These are phyloP conservation scores for Augiades crinisus DNA, from an alignment of 2,888 invertebrate genomes.

Conservation along the genomic window DNA sequence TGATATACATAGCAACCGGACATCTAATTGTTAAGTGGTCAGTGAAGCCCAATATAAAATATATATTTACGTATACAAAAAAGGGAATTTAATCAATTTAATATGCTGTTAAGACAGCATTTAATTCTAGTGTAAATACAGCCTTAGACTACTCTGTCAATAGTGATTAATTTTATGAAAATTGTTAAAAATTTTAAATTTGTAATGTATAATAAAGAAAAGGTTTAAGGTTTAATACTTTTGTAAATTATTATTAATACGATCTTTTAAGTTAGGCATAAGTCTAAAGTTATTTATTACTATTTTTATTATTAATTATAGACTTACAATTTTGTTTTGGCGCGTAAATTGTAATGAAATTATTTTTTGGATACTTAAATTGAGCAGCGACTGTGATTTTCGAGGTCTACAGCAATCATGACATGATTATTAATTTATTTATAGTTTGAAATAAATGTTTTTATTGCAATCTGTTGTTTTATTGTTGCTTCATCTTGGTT, in stretches of 20 bases:
- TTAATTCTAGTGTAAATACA: not conserved
- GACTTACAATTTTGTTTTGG: not conserved
- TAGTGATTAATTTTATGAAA: no score
- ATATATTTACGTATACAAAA: no score
- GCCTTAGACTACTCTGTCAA: no score
- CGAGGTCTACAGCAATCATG: slow-evolving; percentile 2
- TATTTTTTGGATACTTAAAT: slow-evolving; percentile 2
- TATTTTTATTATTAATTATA: not conserved
- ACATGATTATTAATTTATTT: slow-evolving; percentile 13
- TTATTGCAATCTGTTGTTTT: not conserved
- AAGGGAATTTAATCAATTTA: no score
- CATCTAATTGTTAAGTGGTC: no score
- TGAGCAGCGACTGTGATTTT: slow-evolving; percentile 3
- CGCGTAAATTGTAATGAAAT: not conserved
- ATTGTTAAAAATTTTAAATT: not conserved
- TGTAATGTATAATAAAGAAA: not conserved
- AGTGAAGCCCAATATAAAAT: no score
- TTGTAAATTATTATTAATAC: not conserved
- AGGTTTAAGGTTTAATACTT: not conserved
- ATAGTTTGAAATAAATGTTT: slow-evolving; percentile 12
- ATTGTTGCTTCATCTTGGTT: not conserved
- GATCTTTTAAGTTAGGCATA: no score
- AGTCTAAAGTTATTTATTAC: no score
- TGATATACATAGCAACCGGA: no score
- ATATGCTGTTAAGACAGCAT: not conserved